Base-by-base conservation (phyloP, 2,888 invertebrate species). In the Eurytoma californica region DNA sequence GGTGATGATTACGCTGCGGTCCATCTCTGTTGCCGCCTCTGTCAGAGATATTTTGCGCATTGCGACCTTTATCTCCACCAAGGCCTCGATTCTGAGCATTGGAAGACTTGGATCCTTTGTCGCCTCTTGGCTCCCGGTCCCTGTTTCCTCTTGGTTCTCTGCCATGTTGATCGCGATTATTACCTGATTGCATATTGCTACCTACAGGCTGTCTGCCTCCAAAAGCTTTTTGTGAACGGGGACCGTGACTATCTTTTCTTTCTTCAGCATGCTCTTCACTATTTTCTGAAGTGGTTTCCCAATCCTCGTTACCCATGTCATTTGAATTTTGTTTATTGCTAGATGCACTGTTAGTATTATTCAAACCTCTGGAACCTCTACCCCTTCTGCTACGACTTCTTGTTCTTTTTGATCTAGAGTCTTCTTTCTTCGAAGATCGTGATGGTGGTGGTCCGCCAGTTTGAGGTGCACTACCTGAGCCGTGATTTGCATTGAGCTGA, bases 251-350 rank as follows among this genome's bases (percentile, higher is more conserved):
- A 13, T 88, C 88, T 79, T 91, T 90, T 28, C 88, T 84, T 68
- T 90, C 91, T 76, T 90, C 91, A 13, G 86, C 82, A 60, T 90
- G 91, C 28, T 88, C 90, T 82, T 94, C 96, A 89, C 95, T 96
- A 91, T 95, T 95, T 90, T 96, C 96, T 9, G 95, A 95, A 20
- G 95, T 96, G 63, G 95, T 95, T 88, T 96, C 96, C 94, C 95
- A 95, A 86, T 95, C 93, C 85, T 94, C 94, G 83, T 93, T 93
- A 82, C 93, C 93, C 1, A 92, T 91, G 80, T 90, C 90, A 5
- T 88, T 84, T 0, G 88, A 87, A 66, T 88, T 86, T 66, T 89
- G 89, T 73, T 90, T 90, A 14, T 66, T 66, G 28, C 69, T 70
- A 3, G 39, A 13, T 4, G 20, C n/a, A 13, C 9, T 72, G 24